phyloP scores from a whole-genome alignment of 2,113 vertebrate genomes.

The Regulus satrapa region DNA sequence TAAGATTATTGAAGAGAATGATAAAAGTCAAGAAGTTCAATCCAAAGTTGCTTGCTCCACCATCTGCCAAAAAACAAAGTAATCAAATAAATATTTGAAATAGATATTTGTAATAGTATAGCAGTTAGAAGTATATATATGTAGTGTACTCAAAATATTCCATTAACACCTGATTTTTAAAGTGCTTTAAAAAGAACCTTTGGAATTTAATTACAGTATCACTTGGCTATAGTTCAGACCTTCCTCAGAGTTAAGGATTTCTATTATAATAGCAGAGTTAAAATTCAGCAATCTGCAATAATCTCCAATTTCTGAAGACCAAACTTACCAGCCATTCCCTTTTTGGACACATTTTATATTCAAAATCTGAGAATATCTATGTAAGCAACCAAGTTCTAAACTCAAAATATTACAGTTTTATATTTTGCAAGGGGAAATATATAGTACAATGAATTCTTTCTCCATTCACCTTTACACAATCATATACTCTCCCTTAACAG shows the following conservation, averaged over 20 bases:
- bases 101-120: too few species aligned
- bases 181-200: background rate
- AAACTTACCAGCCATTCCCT: background rate
- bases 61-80: conserved; percentile 79
- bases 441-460: background rate
- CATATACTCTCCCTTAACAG: background rate
- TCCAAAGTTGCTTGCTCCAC: conserved; percentile 94
- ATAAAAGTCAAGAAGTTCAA: conserved; percentile 99
- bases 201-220: background rate
- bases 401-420: background rate
- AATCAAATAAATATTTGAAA: background rate
- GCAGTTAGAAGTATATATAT: background rate
- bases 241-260: background rate
- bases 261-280: background rate
- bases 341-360: background rate
- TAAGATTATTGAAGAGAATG: conserved; percentile 99
- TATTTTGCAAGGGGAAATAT: background rate
- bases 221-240: background rate
- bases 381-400: background rate
- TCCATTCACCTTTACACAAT: background rate
- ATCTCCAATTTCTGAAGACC: background rate
- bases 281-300: background rate
- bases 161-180: background rate
- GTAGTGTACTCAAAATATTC: background rate
- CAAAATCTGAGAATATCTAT: background rate